Base-by-base conservation (phyloP, 2,888 invertebrate species). In the Trilocha varians region DNA sequence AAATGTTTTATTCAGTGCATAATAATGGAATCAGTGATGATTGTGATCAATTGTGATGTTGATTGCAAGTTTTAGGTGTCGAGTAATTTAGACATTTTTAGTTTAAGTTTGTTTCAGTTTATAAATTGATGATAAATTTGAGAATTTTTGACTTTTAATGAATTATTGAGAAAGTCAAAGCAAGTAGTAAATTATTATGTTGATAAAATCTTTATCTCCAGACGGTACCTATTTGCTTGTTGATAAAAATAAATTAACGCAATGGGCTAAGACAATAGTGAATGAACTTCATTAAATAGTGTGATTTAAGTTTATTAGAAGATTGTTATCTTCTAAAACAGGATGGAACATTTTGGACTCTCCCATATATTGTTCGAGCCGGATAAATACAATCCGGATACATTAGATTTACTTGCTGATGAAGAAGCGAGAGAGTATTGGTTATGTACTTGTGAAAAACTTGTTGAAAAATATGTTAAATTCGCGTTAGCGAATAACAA, bases 361-460 rank as follows among this genome's bases (percentile, higher is more conserved):
- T 72, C 78, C 38, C 84, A 85, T 50, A 73, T 98, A 54, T 84
- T 98, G 46, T 87, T 88, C 53, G 91, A 95, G 75, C 91, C 93
- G 41, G 87, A 88, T 53, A 88, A 89, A 62, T 98, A 98, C 84
- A 89, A 90, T 70, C 96, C 98, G 1, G 98, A 99, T 74, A 96
- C 96, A 18, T 91, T 97, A 51, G 96, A 98, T 80, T 88, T 99
- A 44, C 90, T 93, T 46, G 89, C 90, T 58, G 96, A 98, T 72
- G 87, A 88, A 51, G 93, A 94, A 67, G 98, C 97, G 11, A 90
- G 94, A 69, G 90, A 87, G 53, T 98, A 98, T 77, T 99, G 98
- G 98, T 88, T 98, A 37, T 89, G 91, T 49, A 96, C 97, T 72
- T 94, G 98, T 68, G 93, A 95, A 69, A 92, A 91, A 52, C 91